Conservation (phyloP, 2,888 invertebrate species). For the Aphodius sticticus region DNA sequence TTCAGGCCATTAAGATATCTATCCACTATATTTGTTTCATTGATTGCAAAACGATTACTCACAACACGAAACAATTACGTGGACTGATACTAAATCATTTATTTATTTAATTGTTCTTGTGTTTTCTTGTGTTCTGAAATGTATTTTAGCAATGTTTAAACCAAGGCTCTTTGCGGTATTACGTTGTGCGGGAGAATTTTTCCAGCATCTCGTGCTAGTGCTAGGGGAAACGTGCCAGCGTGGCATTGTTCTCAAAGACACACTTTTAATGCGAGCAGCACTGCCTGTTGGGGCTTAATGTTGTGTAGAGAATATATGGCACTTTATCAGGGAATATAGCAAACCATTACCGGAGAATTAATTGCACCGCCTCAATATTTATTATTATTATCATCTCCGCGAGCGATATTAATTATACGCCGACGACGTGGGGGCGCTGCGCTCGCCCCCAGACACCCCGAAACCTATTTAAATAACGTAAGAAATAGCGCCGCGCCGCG, state of each 20-base stretch:
- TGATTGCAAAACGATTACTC: background rate
- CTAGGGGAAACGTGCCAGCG: background rate
- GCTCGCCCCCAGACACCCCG: background rate
- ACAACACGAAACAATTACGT: too few species aligned
- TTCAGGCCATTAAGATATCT: background rate
- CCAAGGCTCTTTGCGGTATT: background rate
- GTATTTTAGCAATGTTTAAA: too few species aligned
- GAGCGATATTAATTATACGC: background rate
- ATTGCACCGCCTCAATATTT: background rate
- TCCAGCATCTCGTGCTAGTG: too few species aligned
- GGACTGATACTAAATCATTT: background rate
- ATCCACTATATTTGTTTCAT: background rate
- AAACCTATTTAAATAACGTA: background rate
- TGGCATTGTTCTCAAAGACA: background rate
- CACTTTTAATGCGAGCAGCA: background rate
- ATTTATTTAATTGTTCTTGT: too few species aligned
- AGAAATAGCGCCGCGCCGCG: background rate
- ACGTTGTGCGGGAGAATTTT: background rate
- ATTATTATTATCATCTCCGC: background rate
- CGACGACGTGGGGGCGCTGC: background rate
- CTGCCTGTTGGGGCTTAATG: conserved; percentile 4
- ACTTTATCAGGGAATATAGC: conserved; percentile 4
- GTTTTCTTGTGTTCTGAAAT: too few species aligned
- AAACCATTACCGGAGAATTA: background rate
- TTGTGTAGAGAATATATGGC: background rate